phyloP scores from a whole-genome alignment of 2,888 invertebrate genomes.

The Euzetes globulus region DNA sequence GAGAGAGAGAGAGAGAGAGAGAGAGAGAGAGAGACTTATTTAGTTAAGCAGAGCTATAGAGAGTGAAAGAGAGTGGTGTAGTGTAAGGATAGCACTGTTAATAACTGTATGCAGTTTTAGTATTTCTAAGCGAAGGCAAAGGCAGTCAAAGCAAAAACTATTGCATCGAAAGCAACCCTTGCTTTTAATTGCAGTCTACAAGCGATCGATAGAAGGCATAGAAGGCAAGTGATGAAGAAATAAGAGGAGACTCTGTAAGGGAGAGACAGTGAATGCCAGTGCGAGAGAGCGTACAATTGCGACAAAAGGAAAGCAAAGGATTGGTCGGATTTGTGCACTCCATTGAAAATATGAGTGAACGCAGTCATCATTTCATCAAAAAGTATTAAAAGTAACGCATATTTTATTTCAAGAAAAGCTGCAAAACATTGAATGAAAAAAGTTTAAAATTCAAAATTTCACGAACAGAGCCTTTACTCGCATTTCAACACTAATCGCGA shows the following conservation, averaged over 20 bases:
- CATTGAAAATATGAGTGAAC: background rate
- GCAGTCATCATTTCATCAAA: background rate
- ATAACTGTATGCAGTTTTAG: background rate
- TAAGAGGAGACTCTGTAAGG: conserved; percentile 2
- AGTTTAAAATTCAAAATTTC: background rate
- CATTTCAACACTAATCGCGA: background rate
- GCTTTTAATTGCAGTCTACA: conserved; percentile 10
- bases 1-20: conserved; percentile 21
- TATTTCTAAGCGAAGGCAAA: conserved; percentile 7
- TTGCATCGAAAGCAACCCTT: background rate
- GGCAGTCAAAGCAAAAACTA: conserved; percentile 15
- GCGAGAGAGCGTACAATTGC: background rate
- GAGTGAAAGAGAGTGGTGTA: background rate
- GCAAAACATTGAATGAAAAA: background rate
- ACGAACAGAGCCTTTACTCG: background rate
- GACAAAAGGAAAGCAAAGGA: background rate
- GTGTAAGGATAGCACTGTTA: background rate
- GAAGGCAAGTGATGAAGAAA: conserved; percentile 13
- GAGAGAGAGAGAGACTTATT: conserved; percentile 2
- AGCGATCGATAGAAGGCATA: conserved; percentile 4
- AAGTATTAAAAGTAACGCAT: conserved; percentile 1
- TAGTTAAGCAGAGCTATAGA: background rate
- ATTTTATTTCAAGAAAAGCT: background rate
- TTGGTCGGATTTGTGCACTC: background rate
- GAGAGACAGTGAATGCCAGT: background rate